phyloP scores from a whole-genome alignment of 2,113 vertebrate genomes.

The Thermophis baileyi region DNA sequence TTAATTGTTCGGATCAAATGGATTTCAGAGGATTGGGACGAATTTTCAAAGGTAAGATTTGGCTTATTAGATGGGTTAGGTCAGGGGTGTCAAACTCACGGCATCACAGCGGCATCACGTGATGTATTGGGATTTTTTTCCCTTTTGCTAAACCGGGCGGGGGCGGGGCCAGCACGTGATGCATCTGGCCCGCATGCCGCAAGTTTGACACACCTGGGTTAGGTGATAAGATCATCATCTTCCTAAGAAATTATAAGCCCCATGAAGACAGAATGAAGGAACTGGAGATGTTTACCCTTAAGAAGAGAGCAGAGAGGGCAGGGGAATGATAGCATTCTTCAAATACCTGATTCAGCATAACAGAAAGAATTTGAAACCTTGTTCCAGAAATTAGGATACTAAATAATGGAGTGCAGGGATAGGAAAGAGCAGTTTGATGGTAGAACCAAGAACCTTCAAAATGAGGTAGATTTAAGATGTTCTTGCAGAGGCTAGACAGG shows the following conservation, averaged over 20 bases:
- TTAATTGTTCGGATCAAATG: constrained; percentile 91
- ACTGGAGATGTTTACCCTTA: neutral
- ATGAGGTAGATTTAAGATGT: neutral
- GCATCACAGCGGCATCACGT: too few species aligned
- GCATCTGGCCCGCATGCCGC: too few species aligned
- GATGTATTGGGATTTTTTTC: too few species aligned
- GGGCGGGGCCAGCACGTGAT: too few species aligned
- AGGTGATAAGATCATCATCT: neutral
- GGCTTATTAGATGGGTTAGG: neutral
- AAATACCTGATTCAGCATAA: neutral
- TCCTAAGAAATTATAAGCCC: neutral
- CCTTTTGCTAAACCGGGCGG: too few species aligned
- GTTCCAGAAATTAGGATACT: neutral
- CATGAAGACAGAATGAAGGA: neutral
- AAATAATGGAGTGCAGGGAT: neutral
- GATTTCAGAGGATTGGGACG: constrained; percentile 87
- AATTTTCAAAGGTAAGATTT: constrained; percentile 86
- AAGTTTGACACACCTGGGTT: neutral
- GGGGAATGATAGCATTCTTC: neutral
- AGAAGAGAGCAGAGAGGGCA: neutral
- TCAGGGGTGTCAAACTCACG: neutral
- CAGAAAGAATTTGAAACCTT: neutral
- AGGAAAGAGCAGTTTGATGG: neutral
- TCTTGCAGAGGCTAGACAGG: neutral
- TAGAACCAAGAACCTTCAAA: neutral